Percentiles rank a stretch among this genome's conserved stretches.
phyloP scores from a whole-genome alignment of 2,113 vertebrate genomes.

The Eretmodus cyanostictus region DNA sequence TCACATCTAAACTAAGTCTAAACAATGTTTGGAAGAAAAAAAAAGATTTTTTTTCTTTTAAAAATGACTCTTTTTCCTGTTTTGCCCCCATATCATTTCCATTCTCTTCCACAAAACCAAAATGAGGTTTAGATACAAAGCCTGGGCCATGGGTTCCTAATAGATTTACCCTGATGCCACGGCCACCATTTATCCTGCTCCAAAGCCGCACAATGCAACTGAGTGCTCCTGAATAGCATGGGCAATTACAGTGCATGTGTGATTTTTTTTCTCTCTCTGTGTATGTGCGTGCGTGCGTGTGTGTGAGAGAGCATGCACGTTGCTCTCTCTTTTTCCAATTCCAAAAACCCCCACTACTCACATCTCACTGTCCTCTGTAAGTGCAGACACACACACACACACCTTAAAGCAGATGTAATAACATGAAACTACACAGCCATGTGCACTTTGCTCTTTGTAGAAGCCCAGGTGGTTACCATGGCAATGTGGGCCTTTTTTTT shows the following conservation, averaged over 20 bases:
- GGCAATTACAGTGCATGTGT: constrained; percentile 89
- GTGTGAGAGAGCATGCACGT: constrained; percentile 19
- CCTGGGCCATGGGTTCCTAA: constrained; percentile 86
- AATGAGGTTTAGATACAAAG: constrained; percentile 77
- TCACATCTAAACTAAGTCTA: constrained; percentile 81
- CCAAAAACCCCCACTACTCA: constrained; percentile 44
- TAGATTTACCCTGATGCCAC: constrained; percentile 91
- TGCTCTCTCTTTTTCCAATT: constrained; percentile 40
- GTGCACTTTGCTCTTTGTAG: constrained; percentile 80
- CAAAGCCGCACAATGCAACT: constrained; percentile 88
- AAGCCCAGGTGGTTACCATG: constrained; percentile 86
- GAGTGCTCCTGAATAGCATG: constrained; percentile 88
- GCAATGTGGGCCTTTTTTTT: constrained; percentile 77
- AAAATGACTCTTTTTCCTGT: constrained; percentile 14
- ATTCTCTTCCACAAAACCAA: constrained; percentile 76
- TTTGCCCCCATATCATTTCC: constrained; percentile 82
- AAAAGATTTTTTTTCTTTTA: not conserved
- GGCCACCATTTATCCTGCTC: constrained; percentile 95
- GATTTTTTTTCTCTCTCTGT: not conserved
- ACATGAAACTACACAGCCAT: constrained; percentile 82
- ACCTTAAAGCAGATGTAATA: constrained; percentile 90
- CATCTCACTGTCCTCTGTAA: constrained; percentile 13
- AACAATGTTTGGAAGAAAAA: constrained; percentile 53
- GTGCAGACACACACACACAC: constrained; percentile 57
- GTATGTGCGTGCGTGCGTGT: not conserved